These are phyloP conservation scores for Agrotis exclamationis DNA, from an alignment of 2,888 invertebrate species.

Conservation along the genomic window DNA sequence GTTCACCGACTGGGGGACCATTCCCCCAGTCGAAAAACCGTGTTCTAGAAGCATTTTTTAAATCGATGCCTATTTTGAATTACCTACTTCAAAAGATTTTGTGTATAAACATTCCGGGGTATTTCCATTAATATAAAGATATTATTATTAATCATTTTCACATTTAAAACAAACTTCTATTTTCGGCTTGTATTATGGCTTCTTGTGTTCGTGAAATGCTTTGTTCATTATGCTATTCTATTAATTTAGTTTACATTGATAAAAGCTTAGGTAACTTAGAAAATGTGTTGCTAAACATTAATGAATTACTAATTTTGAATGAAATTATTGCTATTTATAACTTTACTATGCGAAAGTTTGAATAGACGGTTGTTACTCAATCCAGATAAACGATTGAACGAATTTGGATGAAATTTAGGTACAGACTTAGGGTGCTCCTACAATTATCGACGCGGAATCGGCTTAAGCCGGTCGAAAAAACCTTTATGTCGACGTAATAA, in stretches of 20 bases:
- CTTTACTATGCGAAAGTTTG: neutral
- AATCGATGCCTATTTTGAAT: constrained; percentile 30
- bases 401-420: no score
- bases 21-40: neutral
- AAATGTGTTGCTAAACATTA: neutral
- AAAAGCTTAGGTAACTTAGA: constrained; percentile 1
- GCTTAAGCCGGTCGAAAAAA: no score
- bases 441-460: no score
- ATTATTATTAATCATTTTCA: constrained; percentile 20
- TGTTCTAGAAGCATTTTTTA: constrained; percentile 1
- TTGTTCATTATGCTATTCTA: constrained; percentile 21
- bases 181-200: neutral
- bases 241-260: neutral
- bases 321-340: neutral
- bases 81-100: neutral
- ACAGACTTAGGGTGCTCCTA: no score
- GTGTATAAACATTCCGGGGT: neutral
- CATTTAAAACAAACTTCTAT: constrained; percentile 10
- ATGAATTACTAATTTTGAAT: neutral
- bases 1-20: neutral
- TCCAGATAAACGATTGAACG: no score
- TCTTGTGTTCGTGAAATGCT: constrained; percentile 9
- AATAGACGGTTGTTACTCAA: no score
- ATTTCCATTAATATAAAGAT: neutral
- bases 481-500: no score